These are phyloP conservation scores for Sparidentex hasta DNA, from an alignment of 2,797 vertebrate genomes.

Conservation along the genomic window DNA sequence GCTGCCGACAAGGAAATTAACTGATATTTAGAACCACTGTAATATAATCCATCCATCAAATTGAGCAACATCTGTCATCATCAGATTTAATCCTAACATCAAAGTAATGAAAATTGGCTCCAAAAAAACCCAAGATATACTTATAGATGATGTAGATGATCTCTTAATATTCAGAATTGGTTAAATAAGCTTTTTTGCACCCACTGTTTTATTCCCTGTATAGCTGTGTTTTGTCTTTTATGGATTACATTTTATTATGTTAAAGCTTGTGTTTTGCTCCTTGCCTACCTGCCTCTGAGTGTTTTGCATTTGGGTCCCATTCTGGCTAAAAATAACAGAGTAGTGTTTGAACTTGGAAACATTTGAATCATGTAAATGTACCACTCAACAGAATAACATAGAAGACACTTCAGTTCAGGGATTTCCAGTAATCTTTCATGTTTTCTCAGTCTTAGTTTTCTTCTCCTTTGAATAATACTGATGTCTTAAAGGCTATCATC, in stretches of 20 bases:
- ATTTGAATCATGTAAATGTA: too few species aligned
- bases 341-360: too few species aligned
- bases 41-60: too few species aligned
- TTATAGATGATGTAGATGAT: conserved; percentile 10
- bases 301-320: too few species aligned
- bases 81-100: neutral
- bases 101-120: neutral
- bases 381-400: too few species aligned
- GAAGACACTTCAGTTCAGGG: neutral
- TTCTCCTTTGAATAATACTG: neutral
- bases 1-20: too few species aligned
- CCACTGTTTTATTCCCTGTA: too few species aligned
- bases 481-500: neutral
- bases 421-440: neutral
- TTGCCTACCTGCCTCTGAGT: too few species aligned
- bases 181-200: neutral
- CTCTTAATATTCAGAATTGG: neutral
- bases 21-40: too few species aligned
- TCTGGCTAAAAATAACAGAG: too few species aligned
- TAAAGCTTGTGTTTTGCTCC: too few species aligned
- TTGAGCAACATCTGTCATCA: neutral
- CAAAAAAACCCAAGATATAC: neutral
- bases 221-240: too few species aligned
- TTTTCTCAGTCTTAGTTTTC: neutral
- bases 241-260: neutral